Base-by-base conservation (phyloP, 2,113 vertebrate species). In the Lathamus discolor region DNA sequence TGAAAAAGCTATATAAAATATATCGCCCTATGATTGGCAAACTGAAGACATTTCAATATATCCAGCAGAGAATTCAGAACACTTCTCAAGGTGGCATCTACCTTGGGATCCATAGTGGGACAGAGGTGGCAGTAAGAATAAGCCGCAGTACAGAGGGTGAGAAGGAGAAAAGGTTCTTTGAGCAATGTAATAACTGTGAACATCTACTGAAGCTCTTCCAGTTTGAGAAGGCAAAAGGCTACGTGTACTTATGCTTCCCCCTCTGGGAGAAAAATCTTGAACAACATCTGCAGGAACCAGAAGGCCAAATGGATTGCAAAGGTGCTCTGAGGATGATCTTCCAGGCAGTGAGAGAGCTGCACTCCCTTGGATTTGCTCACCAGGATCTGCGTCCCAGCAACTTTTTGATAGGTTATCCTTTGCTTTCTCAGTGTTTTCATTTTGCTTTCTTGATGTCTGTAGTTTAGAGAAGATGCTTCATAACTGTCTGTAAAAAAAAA, bases 191-290 rank as follows among this genome's bases (percentile, higher is more conserved):
- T 8, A 33, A 7, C 27, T 91, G 54, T 17, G 52, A 95, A 8
- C 54, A 88, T 41, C 80, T 98, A 4, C 83, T 98, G 90, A 97
- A 94, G 3, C 84, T 98, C 69, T 96, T 96, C 15, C 97, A 96
- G 28, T 57, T 4, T 1, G 98, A 98, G 85, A 88, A 29, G 11
- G 2, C 43, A 27, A 54, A 35, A 13, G 52, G 11, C 51, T 95
- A 54, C 37, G 9, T 95, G 31, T 97, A 98, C 7, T 78, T 98
- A 88, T 98, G 98, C 44, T 92, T 98, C 18, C 59, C 96, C 5
- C 97, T 98, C 55, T 98, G 97, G 63, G 98, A 98, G 86, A 85
- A 51, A 62, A 98, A 95, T 13, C 96, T 98, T 61, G 88, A 97
- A 78, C 92, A 97, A 11, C 29, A 90, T 43, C 88, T 98, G 63